A percentile compares a stretch with the other conserved stretches of the same genome.
Evolutionary conservation across 2,888 invertebrate genomes (phyloP).

Genomic region (Cyrtodaria siliqua): DNA sequence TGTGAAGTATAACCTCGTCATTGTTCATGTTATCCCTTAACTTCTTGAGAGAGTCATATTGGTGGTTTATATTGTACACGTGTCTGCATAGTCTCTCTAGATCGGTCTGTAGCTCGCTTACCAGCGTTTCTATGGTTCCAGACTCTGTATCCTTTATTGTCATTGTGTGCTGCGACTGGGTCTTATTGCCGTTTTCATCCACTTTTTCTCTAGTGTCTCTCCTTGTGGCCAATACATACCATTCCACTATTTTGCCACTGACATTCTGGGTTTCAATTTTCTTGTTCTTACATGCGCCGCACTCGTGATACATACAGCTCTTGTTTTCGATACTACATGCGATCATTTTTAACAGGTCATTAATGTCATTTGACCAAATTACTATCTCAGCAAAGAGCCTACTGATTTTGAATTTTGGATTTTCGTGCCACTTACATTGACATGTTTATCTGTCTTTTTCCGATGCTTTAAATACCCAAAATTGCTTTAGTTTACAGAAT

Average conservation of each 20-base stretch:
- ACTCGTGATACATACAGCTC: conserved; percentile 29
- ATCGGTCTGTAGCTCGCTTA: conserved; percentile 12
- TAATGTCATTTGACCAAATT: too few species aligned
- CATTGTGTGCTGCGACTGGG: neutral
- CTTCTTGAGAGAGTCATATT: conserved; percentile 1
- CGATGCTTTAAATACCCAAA: too few species aligned
- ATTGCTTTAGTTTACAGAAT: too few species aligned
- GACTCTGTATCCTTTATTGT: conserved; percentile 20
- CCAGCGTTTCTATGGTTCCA: conserved; percentile 3
- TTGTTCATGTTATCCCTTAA: conserved; percentile 1
- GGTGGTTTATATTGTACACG: conserved; percentile 11
- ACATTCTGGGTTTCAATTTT: conserved; percentile 4
- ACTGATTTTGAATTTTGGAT: too few species aligned
- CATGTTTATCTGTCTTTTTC: too few species aligned
- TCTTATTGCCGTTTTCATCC: too few species aligned
- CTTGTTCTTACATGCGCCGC: conserved; percentile 9
- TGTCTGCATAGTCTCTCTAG: conserved; percentile 11
- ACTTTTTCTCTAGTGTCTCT: conserved; percentile 10
- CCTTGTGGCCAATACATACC: conserved; percentile 18
- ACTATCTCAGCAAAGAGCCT: too few species aligned
- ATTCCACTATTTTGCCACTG: conserved; percentile 13
- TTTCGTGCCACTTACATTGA: too few species aligned
- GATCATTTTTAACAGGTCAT: too few species aligned
- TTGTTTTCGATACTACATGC: conserved; percentile 14
- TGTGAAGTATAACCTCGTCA: conserved; percentile 1